These are phyloP conservation scores for Penaeus indicus DNA, from an alignment of 1,140 invertebrate species.

Conservation along the genomic window DNA sequence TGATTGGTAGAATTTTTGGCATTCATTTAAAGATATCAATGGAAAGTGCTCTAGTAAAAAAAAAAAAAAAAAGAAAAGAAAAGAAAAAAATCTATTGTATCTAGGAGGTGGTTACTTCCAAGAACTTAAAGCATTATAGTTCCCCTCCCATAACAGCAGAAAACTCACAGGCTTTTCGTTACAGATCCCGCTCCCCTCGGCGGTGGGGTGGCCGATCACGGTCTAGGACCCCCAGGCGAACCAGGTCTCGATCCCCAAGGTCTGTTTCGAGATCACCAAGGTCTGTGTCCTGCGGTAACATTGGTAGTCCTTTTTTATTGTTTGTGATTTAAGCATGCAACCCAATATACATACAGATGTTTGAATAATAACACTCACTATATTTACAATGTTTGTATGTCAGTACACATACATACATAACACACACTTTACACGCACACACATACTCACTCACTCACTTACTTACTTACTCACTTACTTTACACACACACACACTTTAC, in stretches of 20 bases:
- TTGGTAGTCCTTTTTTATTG: no score
- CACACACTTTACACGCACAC: no score
- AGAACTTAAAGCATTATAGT: conserved; percentile 2
- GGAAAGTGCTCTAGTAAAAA: conserved; percentile 55
- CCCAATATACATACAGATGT: no score
- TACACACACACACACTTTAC: no score
- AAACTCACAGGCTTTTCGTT: conserved; percentile 28
- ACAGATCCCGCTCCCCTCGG: conserved; percentile 52
- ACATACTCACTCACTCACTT: no score
- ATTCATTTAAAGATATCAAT: not conserved
- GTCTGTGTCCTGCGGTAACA: conserved; percentile 54
- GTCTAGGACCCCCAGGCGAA: conserved; percentile 50
- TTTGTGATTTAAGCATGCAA: no score
- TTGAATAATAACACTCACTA: no score
- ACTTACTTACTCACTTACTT: no score
- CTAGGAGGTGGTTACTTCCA: conserved; percentile 53
- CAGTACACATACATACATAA: no score
- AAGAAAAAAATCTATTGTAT: conserved; percentile 15
- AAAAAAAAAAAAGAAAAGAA: not conserved
- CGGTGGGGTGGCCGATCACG: conserved; percentile 48
- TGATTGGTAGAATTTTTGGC: no score
- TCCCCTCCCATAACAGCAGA: not conserved
- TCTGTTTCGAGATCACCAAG: conserved; percentile 57
- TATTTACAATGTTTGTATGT: no score
- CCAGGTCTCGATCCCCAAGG: conserved; percentile 58